Evolutionary conservation across 1,140 invertebrate genomes (phyloP).

Genomic region (Hydropsyche tenuis): DNA sequence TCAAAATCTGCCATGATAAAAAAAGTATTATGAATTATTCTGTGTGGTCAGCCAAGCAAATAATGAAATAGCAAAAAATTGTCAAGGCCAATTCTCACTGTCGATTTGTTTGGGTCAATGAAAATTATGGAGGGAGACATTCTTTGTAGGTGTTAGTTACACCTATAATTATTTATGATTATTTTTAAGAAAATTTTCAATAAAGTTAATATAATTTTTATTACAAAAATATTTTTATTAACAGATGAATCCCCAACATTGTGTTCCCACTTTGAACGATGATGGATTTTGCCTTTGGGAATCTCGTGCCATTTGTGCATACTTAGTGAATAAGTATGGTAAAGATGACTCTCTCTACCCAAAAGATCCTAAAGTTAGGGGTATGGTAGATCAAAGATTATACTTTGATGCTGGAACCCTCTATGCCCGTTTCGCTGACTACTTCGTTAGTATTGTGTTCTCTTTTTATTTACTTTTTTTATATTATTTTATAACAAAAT

Average conservation of each 20-base stretch:
- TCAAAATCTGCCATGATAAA: no score
- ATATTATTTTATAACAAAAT: conserved; percentile 30
- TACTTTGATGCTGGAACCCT: conserved; percentile 78
- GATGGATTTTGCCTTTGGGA: conserved; percentile 72
- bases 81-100: conserved; percentile 22
- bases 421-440: conserved; percentile 69
- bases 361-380: conserved; percentile 72
- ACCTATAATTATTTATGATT: background rate
- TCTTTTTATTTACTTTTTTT: conserved; percentile 53
- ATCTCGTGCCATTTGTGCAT: conserved; percentile 75
- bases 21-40: background rate
- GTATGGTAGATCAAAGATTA: conserved; percentile 74
- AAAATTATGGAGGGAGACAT: conserved; percentile 5
- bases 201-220: background rate
- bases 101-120: conserved; percentile 26
- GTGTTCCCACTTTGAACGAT: conserved; percentile 73
- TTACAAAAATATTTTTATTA: no score
- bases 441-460: conserved; percentile 57
- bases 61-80: conserved; percentile 27
- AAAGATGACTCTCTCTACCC: conserved; percentile 77
- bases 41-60: conserved; percentile 26
- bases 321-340: conserved; percentile 75
- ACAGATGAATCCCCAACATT: conserved; percentile 75
- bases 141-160: background rate
- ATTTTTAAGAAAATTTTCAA: no score